These are phyloP conservation scores for Apaloderma vittatum DNA, from an alignment of 2,113 vertebrate genomes.

Conservation along the genomic window DNA sequence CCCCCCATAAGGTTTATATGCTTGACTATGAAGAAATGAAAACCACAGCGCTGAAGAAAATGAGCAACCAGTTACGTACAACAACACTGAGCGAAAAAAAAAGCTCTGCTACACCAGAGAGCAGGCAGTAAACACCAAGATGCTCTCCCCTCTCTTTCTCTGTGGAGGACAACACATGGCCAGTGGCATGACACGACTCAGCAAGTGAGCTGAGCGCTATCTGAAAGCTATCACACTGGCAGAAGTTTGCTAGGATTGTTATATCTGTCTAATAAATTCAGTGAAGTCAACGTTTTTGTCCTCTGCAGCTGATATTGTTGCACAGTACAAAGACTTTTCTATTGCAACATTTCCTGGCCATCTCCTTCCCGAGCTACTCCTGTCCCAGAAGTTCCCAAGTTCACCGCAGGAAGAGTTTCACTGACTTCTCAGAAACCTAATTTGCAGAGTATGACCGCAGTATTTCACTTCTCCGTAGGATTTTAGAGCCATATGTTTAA, in stretches of 20 bases:
- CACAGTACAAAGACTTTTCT: neutral
- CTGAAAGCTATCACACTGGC: neutral
- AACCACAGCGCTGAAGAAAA: neutral
- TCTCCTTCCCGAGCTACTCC: neutral
- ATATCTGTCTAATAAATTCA: neutral
- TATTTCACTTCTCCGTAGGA: neutral
- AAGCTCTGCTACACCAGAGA: neutral
- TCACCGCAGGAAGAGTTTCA: neutral
- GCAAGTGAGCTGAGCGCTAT: neutral
- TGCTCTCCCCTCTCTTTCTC: neutral
- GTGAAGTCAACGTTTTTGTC: neutral
- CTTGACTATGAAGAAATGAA: constrained; percentile 13
- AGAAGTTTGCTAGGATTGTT: neutral
- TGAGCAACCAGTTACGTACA: accelerated
- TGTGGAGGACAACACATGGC: neutral
- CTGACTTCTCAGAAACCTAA: constrained; percentile 38
- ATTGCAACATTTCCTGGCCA: constrained; percentile 42
- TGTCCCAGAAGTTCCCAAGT: neutral
- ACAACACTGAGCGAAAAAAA: neutral
- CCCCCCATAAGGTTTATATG: neutral
- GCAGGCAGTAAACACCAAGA: neutral
- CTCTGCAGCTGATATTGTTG: neutral
- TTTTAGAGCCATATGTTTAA: neutral
- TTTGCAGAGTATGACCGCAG: neutral
- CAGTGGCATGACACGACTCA: neutral